Evolutionary conservation across 1,140 invertebrate genomes (phyloP).

Genomic region (Brevipalpus yothersi): DNA sequence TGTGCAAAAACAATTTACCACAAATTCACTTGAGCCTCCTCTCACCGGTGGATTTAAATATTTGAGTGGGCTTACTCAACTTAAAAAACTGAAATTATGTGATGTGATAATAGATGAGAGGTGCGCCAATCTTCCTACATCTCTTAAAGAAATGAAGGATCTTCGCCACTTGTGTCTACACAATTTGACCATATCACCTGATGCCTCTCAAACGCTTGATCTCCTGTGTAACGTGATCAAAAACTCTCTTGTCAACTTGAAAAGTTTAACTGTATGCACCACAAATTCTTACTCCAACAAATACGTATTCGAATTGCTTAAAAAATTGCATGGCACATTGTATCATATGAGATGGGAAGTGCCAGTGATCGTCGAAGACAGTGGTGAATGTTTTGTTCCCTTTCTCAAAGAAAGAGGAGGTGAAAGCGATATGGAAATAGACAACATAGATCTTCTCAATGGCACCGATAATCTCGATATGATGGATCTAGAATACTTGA

Average conservation of each 20-base stretch:
- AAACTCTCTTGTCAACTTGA: background rate
- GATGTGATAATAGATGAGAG: constrained; percentile 1
- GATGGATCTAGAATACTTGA: background rate
- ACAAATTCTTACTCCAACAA: constrained; percentile 3
- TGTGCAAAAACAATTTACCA: background rate
- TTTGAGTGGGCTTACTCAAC: background rate
- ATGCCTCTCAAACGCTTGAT: constrained; percentile 2
- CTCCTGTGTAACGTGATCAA: background rate
- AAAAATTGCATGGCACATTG: background rate
- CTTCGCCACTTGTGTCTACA: background rate
- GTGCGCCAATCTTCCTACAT: background rate
- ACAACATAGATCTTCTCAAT: background rate
- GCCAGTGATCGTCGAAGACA: constrained; percentile 1
- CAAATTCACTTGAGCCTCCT: background rate
- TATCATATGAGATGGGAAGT: constrained; percentile 2
- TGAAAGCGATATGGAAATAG: constrained; percentile 1
- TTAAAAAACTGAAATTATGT: background rate
- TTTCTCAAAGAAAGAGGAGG: constrained; percentile 1
- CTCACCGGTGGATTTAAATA: background rate
- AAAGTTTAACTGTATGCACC: background rate
- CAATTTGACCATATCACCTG: background rate
- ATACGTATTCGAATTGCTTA: constrained; percentile 1
- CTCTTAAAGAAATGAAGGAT: constrained; percentile 1
- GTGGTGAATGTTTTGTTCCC: constrained; percentile 6
- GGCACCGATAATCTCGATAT: background rate